Base-by-base conservation (phyloP, 2,113 vertebrate genomes). In the Sporophila hypoxantha region DNA sequence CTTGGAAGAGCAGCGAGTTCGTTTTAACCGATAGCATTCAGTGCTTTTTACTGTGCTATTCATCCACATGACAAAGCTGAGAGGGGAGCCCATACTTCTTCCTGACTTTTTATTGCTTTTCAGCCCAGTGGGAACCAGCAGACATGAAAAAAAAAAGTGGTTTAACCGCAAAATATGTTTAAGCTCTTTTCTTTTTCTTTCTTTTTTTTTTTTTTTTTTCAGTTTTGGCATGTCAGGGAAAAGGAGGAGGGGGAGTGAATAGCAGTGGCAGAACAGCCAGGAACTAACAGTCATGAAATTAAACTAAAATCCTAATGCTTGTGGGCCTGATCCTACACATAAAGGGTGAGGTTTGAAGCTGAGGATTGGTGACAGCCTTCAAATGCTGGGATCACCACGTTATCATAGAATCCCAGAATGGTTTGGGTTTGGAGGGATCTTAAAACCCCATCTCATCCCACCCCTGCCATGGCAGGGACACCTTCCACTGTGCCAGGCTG, bases 51-150 rank as follows among this genome's bases (percentile, higher is more conserved):
- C 76, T 65, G 95, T 92, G 95, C 95, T 96, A 97, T 97, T 97
- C 77, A 93, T 97, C 96, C 96, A 95, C 47, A 93, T 97, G 97
- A 97, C 97, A 97, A 96, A 96, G 93, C 93, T 93, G 95, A 95
- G 95, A 97, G 93, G 96, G 96, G 90, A 97, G 91, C 93, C 96
- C 92, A 97, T 97, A 96, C 95, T 96, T 97, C 97, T 97, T 97
- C 95, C 90, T 97, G 96, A 97, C 96, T 97, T 97, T 97, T 96
- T 97, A 97, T 97, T 97, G 96, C 96, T 97, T 97, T 97, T 93
- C 95, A 96, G 96, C 95, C 96, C 96, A 97, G 95, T 96, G 97
- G 97, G 97, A 96, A 95, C 93, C 90, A 96, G 94, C 82, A 79
- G 47, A 96, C 32, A 65, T 82, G 79, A 69, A 60, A 82, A 85